Percentiles rank a stretch among this genome's conserved stretches.
These are phyloP conservation scores for Eclectus roratus DNA, from an alignment of 2,113 vertebrate species.

Conservation along the genomic window DNA sequence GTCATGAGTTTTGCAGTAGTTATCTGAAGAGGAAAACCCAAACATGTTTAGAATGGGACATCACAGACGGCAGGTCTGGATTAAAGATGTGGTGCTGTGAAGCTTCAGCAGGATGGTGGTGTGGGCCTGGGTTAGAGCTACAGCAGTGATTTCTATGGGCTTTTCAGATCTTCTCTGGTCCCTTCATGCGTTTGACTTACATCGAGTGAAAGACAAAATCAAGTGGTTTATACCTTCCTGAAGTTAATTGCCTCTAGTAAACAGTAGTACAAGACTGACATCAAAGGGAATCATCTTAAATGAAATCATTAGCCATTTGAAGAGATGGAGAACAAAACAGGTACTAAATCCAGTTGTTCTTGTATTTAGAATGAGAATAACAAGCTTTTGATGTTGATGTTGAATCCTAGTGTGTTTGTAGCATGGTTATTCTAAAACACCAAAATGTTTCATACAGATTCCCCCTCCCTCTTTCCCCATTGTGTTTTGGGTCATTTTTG, in stretches of 20 bases:
- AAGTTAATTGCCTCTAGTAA: constrained; percentile 17
- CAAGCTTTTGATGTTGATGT: constrained; percentile 25
- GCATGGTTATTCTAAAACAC: not conserved
- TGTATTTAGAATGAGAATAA: constrained; percentile 15
- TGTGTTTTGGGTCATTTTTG: not conserved
- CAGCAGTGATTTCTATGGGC: not conserved
- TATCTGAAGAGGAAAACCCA: not conserved
- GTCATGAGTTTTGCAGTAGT: not conserved
- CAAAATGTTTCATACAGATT: not conserved
- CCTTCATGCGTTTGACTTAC: not conserved
- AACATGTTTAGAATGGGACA: not conserved
- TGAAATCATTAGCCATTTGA: constrained; percentile 17
- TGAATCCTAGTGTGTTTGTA: not conserved
- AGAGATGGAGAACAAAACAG: constrained; percentile 40
- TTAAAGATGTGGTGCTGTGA: not conserved
- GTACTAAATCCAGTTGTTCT: constrained; percentile 57
- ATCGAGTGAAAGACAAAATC: not conserved
- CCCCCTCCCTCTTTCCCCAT: not conserved
- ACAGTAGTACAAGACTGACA: constrained; percentile 22
- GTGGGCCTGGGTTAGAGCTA: not conserved
- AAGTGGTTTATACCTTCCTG: not conserved
- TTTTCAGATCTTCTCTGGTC: constrained; percentile 2
- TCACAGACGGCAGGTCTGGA: not conserved
- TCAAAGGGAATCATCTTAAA: constrained; percentile 53
- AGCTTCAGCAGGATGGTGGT: not conserved